phyloP scores from a whole-genome alignment of 2,113 vertebrate genomes.

The Athene noctua region DNA sequence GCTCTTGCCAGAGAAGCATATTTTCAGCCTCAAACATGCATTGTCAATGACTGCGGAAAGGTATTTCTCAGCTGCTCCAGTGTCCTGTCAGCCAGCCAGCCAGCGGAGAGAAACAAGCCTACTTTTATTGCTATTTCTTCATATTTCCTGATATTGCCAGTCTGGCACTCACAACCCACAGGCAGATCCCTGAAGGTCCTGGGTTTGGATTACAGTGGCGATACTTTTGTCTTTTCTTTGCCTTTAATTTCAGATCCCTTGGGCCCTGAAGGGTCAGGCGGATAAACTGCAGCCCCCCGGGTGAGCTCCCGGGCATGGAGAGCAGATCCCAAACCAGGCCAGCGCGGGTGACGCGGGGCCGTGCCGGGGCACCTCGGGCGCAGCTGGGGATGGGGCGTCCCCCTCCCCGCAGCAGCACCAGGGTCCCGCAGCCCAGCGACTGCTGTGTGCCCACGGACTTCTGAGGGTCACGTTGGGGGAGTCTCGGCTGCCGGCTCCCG shows the following conservation, averaged over 20 bases:
- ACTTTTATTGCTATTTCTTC: slow-evolving; percentile 53
- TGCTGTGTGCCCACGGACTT: accelerated
- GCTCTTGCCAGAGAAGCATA: slow-evolving; percentile 1
- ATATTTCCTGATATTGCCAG: slow-evolving; percentile 48
- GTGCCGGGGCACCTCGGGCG: neutral
- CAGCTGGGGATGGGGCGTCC: neutral
- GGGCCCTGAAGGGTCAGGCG: neutral
- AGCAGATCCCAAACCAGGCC: too few relatives aligned
- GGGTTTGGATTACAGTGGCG: neutral
- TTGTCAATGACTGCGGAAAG: neutral
- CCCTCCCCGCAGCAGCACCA: accelerated
- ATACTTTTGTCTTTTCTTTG: slow-evolving; percentile 28
- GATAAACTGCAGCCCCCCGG: neutral
- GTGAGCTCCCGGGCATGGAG: neutral
- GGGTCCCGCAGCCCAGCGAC: neutral
- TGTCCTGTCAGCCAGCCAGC: neutral
- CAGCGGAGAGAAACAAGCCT: neutral
- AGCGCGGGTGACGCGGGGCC: accelerated
- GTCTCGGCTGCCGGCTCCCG: neutral
- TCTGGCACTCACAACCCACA: neutral
- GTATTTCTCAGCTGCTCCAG: neutral
- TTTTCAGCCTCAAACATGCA: slow-evolving; percentile 9
- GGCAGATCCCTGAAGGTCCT: neutral
- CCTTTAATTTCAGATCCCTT: neutral
- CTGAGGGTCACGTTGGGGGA: neutral